These are phyloP conservation scores for Saguinus imperator DNA, from an alignment of 2,113 vertebrate species.

Conservation along the genomic window DNA sequence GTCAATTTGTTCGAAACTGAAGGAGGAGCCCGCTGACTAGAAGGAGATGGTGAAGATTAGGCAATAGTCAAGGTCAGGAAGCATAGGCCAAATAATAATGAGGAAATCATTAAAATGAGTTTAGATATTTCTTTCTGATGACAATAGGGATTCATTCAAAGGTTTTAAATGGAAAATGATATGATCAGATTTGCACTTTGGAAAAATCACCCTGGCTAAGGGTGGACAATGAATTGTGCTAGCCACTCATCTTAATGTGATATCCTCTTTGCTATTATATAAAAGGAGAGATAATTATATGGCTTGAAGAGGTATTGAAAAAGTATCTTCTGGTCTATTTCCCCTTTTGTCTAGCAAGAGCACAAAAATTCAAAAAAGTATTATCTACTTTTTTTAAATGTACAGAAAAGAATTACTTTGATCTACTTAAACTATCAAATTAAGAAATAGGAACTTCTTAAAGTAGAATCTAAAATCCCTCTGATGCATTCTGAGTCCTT, in stretches of 20 bases:
- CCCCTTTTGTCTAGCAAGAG: constrained; percentile 55
- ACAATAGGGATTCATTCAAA: constrained; percentile 59
- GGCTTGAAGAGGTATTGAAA: constrained; percentile 56
- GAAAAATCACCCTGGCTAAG: constrained; percentile 49
- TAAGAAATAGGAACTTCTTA: constrained; percentile 45
- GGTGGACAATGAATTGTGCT: constrained; percentile 55
- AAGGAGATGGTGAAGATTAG: background rate
- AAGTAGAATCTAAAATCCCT: background rate
- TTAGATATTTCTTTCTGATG: constrained; percentile 38
- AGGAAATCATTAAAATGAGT: constrained; percentile 40
- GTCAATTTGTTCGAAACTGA: background rate
- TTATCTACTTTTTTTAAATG: constrained; percentile 21
- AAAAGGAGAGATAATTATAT: constrained; percentile 61
- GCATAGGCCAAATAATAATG: background rate
- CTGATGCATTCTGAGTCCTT: background rate
- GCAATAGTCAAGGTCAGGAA: background rate
- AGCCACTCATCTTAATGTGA: constrained; percentile 69
- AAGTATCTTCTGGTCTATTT: constrained; percentile 62
- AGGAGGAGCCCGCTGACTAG: background rate
- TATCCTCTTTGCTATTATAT: constrained; percentile 66
- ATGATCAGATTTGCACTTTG: constrained; percentile 64
- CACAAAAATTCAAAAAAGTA: background rate
- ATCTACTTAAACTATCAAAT: constrained; percentile 47
- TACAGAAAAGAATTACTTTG: background rate
- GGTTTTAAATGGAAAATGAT: constrained; percentile 68